Conservation (phyloP, 2,797 vertebrate genomes). For the Myioborus miniatus region DNA sequence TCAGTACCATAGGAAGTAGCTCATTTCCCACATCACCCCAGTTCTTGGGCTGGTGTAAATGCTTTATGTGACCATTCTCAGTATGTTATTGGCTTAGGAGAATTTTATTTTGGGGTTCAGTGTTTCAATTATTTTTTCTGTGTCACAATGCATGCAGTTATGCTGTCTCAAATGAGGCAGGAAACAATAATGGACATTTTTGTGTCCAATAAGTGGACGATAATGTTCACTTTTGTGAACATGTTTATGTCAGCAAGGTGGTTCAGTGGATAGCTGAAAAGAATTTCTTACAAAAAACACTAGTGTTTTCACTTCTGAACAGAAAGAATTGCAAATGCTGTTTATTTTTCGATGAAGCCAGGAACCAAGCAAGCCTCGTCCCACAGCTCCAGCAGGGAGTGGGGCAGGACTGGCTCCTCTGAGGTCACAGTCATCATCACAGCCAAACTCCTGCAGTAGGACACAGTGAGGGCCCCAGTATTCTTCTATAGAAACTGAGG, state of each 20-base stretch:
- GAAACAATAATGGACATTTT: neutral
- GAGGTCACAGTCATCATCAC: neutral
- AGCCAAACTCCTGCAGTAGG: neutral
- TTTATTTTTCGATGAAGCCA: neutral
- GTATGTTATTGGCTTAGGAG: neutral
- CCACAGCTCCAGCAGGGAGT: neutral
- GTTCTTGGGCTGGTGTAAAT: neutral
- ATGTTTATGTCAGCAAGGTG: neutral
- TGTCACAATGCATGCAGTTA: neutral
- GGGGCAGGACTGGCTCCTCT: neutral
- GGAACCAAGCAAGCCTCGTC: neutral
- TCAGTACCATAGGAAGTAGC: neutral
- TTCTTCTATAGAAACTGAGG: neutral
- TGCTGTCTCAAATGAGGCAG: neutral
- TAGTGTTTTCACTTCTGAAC: neutral
- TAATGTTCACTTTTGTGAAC: neutral
- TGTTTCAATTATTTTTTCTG: neutral
- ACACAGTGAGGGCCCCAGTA: accelerated
- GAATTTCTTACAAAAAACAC: neutral
- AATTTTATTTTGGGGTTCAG: neutral
- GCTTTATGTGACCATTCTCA: neutral
- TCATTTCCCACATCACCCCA: neutral
- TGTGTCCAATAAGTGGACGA: neutral
- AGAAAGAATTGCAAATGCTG: neutral
- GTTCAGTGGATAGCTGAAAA: neutral